Conservation (phyloP, 1,140 invertebrate species). For the Asbolus verrucosus region DNA sequence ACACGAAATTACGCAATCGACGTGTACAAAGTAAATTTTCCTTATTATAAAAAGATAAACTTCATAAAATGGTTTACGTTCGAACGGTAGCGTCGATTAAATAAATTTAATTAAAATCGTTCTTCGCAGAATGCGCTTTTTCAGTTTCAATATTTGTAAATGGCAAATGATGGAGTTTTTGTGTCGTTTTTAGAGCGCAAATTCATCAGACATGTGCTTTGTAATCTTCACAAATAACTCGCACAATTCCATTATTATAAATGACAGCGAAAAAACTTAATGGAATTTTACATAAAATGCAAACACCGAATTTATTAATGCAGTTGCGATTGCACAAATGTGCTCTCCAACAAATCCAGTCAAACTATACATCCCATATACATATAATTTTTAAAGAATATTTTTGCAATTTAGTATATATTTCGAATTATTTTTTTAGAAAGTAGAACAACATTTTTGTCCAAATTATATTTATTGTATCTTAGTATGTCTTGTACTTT, state of each 20-base stretch:
- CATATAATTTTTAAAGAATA: no score
- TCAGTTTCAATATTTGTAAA: constrained; percentile 8
- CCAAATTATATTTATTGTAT: no score
- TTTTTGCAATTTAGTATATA: no score
- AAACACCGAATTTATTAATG: constrained; percentile 22
- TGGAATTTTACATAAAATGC: constrained; percentile 26
- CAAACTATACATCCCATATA: no score
- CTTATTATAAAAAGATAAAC: constrained; percentile 27
- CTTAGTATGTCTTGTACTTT: no score
- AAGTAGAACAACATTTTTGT: no score
- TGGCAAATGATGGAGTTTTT: no score
- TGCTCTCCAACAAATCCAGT: no score
- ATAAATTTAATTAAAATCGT: constrained; percentile 30
- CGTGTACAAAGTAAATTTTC: constrained; percentile 1
- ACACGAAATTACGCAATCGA: constrained; percentile 15
- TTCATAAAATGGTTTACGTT: constrained; percentile 16
- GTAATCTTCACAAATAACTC: constrained; percentile 28
- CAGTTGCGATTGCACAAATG: background rate
- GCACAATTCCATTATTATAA: constrained; percentile 28
- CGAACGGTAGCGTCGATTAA: constrained; percentile 6
- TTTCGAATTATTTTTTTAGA: no score
- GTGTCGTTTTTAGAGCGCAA: constrained; percentile 9
- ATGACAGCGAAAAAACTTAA: constrained; percentile 11
- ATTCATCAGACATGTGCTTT: constrained; percentile 26
- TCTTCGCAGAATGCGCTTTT: constrained; percentile 9